These are phyloP conservation scores for Sinosuthora webbiana DNA, from an alignment of 2,113 vertebrate genomes.

Conservation along the genomic window DNA sequence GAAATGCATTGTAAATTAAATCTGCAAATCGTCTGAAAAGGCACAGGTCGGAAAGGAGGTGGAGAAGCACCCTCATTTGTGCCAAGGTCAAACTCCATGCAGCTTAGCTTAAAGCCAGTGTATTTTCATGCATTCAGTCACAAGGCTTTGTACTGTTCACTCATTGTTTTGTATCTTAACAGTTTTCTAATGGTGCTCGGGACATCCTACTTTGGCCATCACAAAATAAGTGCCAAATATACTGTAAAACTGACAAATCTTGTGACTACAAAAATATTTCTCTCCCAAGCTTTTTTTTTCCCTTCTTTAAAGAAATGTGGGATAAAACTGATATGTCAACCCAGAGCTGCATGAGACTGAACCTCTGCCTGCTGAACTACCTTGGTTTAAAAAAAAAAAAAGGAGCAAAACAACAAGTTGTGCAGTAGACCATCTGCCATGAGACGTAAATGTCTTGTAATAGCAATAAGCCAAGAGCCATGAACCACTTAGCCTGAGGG, in stretches of 20 bases:
- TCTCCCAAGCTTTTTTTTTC: fast-evolving
- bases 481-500: slow-evolving; percentile 36
- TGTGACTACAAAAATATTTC: not conserved
- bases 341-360: not conserved
- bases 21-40: not conserved
- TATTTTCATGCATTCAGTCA: not conserved
- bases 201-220: not conserved
- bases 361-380: not conserved
- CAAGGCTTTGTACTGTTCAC: not conserved
- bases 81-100: slow-evolving; percentile 36
- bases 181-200: not conserved
- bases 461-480: slow-evolving; percentile 40
- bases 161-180: not conserved
- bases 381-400: not conserved
- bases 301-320: not conserved
- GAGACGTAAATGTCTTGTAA: slow-evolving; percentile 47
- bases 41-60: not conserved
- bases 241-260: not conserved
- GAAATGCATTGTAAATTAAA: slow-evolving; percentile 47
- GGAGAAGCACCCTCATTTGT: not conserved
- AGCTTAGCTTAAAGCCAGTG: not conserved
- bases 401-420: not conserved
- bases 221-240: not conserved
- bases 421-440: slow-evolving; percentile 1
- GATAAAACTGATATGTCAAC: not conserved